Percentiles rank a stretch among this genome's conserved stretches.
These are phyloP conservation scores for Myocastor coypus DNA, from an alignment of 2,113 vertebrate genomes.

Conservation along the genomic window DNA sequence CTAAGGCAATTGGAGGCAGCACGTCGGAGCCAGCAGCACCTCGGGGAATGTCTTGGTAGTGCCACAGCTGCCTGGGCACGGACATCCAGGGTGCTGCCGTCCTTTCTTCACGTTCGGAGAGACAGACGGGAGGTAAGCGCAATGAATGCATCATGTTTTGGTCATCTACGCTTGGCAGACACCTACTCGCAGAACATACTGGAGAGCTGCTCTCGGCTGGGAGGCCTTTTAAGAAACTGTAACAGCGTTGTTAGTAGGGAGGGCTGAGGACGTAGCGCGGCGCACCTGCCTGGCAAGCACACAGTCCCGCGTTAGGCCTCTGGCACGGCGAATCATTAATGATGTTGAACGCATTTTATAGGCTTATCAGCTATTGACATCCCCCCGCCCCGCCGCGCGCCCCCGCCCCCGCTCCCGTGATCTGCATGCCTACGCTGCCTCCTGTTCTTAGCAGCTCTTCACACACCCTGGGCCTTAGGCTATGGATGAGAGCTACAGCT, in stretches of 20 bases:
- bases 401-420: too few species aligned
- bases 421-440: background rate
- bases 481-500: background rate
- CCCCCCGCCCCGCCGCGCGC: too few species aligned
- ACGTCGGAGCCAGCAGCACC: background rate
- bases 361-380: background rate
- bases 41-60: background rate
- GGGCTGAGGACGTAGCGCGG: too few species aligned
- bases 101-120: background rate
- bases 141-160: constrained; percentile 29
- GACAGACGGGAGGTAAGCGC: background rate
- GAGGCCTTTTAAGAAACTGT: background rate
- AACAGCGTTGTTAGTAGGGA: background rate
- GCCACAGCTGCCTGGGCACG: background rate
- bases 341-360: background rate
- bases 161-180: background rate
- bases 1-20: background rate
- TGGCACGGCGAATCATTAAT: background rate
- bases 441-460: background rate
- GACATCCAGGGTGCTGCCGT: background rate
- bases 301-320: too few species aligned
- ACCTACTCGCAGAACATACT: background rate
- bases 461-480: background rate
- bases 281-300: too few species aligned
- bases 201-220: background rate